Percentiles rank a stretch among this genome's conserved stretches.
phyloP scores from a whole-genome alignment of 2,113 vertebrate genomes.

The Trogon melanurus region DNA sequence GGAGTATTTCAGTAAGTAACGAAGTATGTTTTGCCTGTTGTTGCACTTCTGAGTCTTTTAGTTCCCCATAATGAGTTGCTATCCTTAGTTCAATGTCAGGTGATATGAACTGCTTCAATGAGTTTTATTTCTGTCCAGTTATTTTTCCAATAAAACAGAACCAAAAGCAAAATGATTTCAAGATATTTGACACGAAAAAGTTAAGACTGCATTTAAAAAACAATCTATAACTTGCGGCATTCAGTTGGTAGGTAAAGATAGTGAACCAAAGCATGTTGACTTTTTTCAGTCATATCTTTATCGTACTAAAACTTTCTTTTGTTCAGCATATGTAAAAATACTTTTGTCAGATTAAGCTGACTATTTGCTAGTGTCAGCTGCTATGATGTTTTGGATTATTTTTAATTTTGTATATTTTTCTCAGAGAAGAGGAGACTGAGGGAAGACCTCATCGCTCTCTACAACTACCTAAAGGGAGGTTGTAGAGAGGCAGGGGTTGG shows the following conservation, averaged over 20 bases:
- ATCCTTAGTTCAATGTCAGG: neutral
- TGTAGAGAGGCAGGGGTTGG: no score
- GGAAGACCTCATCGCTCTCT: no score
- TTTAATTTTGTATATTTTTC: neutral
- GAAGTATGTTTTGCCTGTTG: neutral
- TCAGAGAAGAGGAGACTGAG: no score
- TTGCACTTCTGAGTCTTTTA: neutral
- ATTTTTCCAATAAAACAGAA: neutral
- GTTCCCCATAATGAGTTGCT: neutral
- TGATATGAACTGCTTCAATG: neutral
- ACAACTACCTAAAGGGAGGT: no score
- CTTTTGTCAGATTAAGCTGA: neutral
- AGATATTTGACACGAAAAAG: neutral
- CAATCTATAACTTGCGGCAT: neutral
- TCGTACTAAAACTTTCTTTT: neutral
- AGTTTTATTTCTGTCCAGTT: neutral
- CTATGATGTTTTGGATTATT: neutral
- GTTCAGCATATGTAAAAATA: neutral
- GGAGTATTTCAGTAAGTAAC: neutral
- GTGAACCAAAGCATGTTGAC: neutral
- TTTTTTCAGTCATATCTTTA: neutral
- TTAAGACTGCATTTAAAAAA: neutral
- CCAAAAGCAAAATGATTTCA: neutral
- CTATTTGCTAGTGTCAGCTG: neutral
- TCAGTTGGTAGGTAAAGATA: neutral